A percentile compares a stretch with the other conserved stretches of the same genome.
phyloP scores from a whole-genome alignment of 2,797 vertebrate genomes.

The Zalophus californianus region DNA sequence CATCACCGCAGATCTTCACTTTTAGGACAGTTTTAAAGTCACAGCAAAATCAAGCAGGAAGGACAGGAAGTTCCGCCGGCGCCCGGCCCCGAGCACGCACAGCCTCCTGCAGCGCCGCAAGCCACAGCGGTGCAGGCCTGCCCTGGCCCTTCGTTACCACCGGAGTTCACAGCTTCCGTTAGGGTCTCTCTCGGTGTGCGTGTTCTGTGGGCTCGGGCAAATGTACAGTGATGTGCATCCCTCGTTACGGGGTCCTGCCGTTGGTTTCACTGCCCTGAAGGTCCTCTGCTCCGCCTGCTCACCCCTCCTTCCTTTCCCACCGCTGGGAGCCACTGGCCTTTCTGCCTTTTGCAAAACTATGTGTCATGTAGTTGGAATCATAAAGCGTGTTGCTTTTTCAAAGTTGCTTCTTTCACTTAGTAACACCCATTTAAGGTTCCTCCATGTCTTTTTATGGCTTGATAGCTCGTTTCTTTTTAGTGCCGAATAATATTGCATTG shows the following conservation, averaged over 20 bases:
- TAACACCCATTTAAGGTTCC: background rate
- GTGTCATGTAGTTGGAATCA: fast-evolving
- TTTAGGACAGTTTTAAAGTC: background rate
- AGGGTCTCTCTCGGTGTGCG: fast-evolving
- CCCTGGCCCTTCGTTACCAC: fast-evolving
- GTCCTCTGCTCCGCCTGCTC: background rate
- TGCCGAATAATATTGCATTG: fast-evolving
- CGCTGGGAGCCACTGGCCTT: fast-evolving
- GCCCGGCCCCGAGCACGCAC: fast-evolving
- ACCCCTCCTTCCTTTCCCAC: fast-evolving
- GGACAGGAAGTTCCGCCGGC: background rate
- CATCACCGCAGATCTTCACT: background rate
- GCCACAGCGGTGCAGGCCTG: fast-evolving
- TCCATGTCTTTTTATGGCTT: fast-evolving
- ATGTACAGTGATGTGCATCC: fast-evolving
- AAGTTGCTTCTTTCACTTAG: fast-evolving
- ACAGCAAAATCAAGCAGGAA: background rate
- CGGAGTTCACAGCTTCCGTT: fast-evolving
- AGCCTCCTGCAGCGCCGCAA: no score
- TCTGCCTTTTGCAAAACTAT: background rate
- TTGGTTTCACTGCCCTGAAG: background rate
- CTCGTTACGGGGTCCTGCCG: fast-evolving
- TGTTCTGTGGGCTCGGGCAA: fast-evolving
- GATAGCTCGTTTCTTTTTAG: background rate
- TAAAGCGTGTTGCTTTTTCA: background rate